phyloP scores from a whole-genome alignment of 1,140 invertebrate species.

The Drosophila ercepeae region DNA sequence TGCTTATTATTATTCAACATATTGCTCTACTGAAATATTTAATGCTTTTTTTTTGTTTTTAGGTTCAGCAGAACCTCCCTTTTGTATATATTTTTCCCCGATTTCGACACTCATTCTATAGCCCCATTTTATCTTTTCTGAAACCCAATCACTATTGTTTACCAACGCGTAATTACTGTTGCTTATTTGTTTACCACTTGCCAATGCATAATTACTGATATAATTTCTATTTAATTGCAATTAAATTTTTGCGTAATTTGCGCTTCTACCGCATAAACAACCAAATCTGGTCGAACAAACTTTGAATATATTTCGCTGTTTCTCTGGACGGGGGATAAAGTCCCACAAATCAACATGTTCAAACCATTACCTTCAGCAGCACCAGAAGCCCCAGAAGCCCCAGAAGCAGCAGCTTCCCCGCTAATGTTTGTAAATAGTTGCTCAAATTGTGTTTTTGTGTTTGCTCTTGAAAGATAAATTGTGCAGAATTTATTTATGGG shows the following conservation, averaged over 20 bases:
- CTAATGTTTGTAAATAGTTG: conserved; percentile 60
- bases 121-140: neutral
- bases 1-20: neutral
- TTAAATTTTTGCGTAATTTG: conserved; percentile 73
- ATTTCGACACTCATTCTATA: conserved; percentile 16
- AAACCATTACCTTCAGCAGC: conserved; percentile 29
- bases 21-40: no score
- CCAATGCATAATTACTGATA: conserved; percentile 75
- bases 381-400: neutral
- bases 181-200: conserved; percentile 71
- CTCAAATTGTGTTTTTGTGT: conserved; percentile 67
- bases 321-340: neutral
- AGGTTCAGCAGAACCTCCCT: neutral
- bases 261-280: conserved; percentile 17
- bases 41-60: no score
- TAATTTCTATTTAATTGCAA: conserved; percentile 78
- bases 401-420: neutral
- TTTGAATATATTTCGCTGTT: conserved; percentile 12
- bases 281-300: conserved; percentile 33
- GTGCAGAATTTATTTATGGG: conserved; percentile 68
- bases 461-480: conserved; percentile 70
- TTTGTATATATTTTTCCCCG: conserved; percentile 39
- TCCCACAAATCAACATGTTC: conserved; percentile 39
- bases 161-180: conserved; percentile 54
- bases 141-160: conserved; percentile 52